Evolutionary conservation across 1,140 invertebrate genomes (phyloP).

Genomic region (Steinernema khuongi): DNA sequence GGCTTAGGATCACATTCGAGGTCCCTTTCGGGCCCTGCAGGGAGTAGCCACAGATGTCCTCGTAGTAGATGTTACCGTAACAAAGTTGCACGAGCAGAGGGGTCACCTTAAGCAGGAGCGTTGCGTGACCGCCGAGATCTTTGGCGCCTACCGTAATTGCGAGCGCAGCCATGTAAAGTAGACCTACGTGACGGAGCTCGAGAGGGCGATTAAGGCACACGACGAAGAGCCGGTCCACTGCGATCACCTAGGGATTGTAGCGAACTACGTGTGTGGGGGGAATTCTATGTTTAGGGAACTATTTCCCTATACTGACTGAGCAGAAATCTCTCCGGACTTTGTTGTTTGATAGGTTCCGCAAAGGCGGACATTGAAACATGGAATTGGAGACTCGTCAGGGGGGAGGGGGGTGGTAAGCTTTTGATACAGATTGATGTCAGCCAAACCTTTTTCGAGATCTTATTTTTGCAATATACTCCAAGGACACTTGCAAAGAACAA

Average conservation of each 20-base stretch:
- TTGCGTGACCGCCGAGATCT: not conserved
- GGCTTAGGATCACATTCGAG: not conserved
- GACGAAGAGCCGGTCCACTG: not conserved
- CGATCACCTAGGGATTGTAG: not conserved
- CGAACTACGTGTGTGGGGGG: not conserved
- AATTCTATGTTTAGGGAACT: not conserved
- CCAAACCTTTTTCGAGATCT: no score
- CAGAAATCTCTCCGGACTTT: not conserved
- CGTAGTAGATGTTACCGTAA: not conserved
- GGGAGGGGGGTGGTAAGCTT: no score
- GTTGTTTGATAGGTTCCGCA: no score
- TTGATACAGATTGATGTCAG: no score
- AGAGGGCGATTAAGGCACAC: not conserved
- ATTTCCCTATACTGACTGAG: not conserved
- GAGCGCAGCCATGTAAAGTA: not conserved
- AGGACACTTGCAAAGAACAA: no score
- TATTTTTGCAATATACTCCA: no score
- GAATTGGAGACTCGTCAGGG: no score
- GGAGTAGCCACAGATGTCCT: conserved; percentile 5
- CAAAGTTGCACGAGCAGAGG: not conserved
- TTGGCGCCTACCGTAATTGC: not conserved
- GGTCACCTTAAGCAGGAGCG: not conserved
- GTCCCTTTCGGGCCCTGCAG: not conserved
- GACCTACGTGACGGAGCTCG: not conserved
- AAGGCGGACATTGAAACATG: no score